Conservation (phyloP, 2,797 vertebrate species). For the Onychomys leucogaster region DNA sequence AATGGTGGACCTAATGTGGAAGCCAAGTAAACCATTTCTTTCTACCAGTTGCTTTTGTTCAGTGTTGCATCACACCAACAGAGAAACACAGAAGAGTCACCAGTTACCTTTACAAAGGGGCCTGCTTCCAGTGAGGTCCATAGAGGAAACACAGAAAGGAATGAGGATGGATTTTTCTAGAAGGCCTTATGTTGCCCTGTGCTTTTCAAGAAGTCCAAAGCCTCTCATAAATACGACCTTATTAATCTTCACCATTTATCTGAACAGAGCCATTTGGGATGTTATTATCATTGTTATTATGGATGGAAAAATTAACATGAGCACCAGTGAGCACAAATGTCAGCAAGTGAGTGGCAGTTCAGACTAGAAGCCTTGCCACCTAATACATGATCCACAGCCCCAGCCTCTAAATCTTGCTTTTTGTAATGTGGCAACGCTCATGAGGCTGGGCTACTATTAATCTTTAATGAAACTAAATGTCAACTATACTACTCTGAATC, state of each 20-base stretch:
- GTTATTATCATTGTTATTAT: conserved; percentile 4
- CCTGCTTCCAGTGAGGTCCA: no score
- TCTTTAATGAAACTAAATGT: conserved; percentile 77
- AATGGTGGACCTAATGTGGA: not conserved
- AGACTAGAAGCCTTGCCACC: conserved; percentile 62
- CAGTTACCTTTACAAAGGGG: not conserved
- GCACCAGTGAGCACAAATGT: not conserved
- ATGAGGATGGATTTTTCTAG: not conserved
- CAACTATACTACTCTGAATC: conserved; percentile 62
- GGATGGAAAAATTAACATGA: conserved; percentile 47
- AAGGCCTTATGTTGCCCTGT: not conserved
- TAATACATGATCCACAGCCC: conserved; percentile 67
- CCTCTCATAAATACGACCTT: not conserved
- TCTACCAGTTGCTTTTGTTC: no score
- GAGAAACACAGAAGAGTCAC: not conserved
- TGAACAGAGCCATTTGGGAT: not conserved
- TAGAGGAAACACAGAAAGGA: not conserved
- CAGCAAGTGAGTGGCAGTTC: conserved; percentile 52
- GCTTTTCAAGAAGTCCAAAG: not conserved
- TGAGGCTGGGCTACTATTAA: conserved; percentile 62
- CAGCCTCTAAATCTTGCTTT: conserved; percentile 63
- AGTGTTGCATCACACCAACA: not conserved
- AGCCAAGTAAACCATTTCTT: not conserved
- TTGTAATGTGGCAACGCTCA: conserved; percentile 58
- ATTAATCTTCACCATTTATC: conserved; percentile 20